Conservation (phyloP, 1,140 invertebrate genomes). For the Musca domestica region DNA sequence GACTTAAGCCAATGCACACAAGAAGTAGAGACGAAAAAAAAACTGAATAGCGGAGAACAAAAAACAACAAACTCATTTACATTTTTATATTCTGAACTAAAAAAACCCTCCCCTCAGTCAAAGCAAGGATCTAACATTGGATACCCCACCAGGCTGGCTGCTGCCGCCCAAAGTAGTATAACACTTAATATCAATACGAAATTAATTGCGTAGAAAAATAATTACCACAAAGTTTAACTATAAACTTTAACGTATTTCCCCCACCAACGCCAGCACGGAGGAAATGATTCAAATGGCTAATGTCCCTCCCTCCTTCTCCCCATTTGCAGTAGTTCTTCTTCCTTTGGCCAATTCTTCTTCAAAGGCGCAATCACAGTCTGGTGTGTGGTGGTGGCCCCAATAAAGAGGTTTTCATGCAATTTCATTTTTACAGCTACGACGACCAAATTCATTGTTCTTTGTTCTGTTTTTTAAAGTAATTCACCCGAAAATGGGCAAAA, state of each 20-base stretch:
- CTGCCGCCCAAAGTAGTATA: constrained; percentile 7
- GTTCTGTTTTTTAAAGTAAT: neutral
- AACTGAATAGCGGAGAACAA: too few species aligned
- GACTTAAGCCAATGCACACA: too few species aligned
- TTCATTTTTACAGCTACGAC: too few species aligned
- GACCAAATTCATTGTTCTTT: too few species aligned
- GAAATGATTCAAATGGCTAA: neutral
- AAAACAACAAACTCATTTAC: constrained; percentile 19
- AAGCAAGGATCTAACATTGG: neutral
- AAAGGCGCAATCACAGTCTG: too few species aligned
- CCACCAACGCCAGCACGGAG: neutral
- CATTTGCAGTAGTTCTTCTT: too few species aligned
- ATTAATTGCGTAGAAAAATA: constrained; percentile 27
- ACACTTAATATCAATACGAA: constrained; percentile 23
- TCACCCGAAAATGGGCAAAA: neutral
- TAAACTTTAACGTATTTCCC: constrained; percentile 9
- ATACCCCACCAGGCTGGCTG: neutral
- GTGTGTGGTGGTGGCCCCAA: too few species aligned
- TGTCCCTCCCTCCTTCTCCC: neutral
- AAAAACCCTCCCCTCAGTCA: neutral
- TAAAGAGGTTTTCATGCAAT: too few species aligned
- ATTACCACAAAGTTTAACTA: constrained; percentile 22
- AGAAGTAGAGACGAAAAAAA: too few species aligned
- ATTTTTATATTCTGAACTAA: constrained; percentile 17
- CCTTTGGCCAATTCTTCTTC: too few species aligned